Evolutionary conservation across 2,797 vertebrate genomes (phyloP), one percentile per base, ranked within the genome.

Genomic region (Aulostomus chinensis): DNA sequence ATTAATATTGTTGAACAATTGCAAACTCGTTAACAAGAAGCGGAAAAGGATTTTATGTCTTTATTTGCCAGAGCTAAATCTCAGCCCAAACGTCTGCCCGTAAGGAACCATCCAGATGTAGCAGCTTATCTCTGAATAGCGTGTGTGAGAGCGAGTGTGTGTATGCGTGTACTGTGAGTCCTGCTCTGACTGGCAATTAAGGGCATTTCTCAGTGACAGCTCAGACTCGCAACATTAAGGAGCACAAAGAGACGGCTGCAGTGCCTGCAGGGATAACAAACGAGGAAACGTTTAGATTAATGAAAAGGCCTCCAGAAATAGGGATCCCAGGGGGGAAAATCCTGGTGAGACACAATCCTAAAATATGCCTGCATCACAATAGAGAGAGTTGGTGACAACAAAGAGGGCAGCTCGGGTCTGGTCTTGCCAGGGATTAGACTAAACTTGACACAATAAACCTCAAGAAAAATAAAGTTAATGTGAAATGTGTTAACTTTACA

Each of bases 211-310:
- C 71, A 76, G 67, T 70, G 45, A 21, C 46, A 37, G 58, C 63
- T 83, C 37, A 71, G 41, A 51, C 60, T 55, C 18, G 21, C 16
- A n/a, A 38, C 49, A 55, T 73, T 80, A 41, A 74, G 40, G 15
- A 45, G 34, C 53, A 41, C 28, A 38, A 71, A 53, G 48, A 66
- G 73, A 60, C 46, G 48, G 34, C 34, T 61, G 34, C 58, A 35
- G 55, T 52, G 64, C 54, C 60, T 45, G 61, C 26, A 47, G 65
- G 65, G 68, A 69, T 58, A 73, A 76, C 64, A 76, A 64, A 73
- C 50, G 42, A 9, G 32, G 49, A 49, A 49, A 31, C 10, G 38
- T 54, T 37, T 31, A 9, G 33, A 53, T 60, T 45, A 76, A 74
- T 53, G 33, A 26, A 77, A 84, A 81, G 47, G 58, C 74, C 38